These are phyloP conservation scores for Ischnura elegans DNA, from an alignment of 2,888 invertebrate genomes.

Conservation along the genomic window DNA sequence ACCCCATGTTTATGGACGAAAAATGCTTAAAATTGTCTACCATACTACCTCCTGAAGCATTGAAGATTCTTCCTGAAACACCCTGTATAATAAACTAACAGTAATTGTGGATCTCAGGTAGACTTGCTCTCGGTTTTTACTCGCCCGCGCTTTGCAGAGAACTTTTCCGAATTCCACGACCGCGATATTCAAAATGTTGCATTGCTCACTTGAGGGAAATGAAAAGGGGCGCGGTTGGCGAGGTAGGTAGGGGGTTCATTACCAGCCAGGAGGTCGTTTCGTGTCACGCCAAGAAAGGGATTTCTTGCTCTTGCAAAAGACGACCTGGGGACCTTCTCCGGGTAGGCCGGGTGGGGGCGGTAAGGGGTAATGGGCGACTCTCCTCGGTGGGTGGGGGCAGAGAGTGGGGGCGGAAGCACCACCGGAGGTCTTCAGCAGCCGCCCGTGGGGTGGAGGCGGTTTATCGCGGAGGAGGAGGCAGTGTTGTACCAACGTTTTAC, in stretches of 20 bases:
- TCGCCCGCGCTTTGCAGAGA: too few species aligned
- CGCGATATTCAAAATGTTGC: background rate
- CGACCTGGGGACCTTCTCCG: too few species aligned
- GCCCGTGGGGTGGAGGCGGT: background rate
- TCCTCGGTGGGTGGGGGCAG: background rate
- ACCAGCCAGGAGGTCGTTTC: background rate
- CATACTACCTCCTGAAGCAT: too few species aligned
- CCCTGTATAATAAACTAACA: too few species aligned
- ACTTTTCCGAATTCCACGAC: too few species aligned
- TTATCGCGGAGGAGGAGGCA: background rate
- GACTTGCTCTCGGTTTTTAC: too few species aligned
- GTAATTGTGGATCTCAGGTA: too few species aligned
- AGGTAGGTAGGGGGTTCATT: background rate
- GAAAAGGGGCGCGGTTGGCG: too few species aligned
- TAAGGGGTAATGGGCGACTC: background rate
- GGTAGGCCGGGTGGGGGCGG: too few species aligned
- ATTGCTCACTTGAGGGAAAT: background rate
- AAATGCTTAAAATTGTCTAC: too few species aligned
- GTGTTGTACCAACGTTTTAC: constrained; percentile 12
- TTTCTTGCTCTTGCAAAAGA: background rate
- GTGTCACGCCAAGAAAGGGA: constrained; percentile 10
- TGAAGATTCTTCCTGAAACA: too few species aligned
- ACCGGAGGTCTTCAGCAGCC: background rate
- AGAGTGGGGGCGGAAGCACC: background rate
- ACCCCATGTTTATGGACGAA: too few species aligned